Percentiles rank a stretch among this genome's conserved stretches.
Evolutionary conservation across 2,888 invertebrate genomes (phyloP).

Genomic region (Digitonthophagus gazella): DNA sequence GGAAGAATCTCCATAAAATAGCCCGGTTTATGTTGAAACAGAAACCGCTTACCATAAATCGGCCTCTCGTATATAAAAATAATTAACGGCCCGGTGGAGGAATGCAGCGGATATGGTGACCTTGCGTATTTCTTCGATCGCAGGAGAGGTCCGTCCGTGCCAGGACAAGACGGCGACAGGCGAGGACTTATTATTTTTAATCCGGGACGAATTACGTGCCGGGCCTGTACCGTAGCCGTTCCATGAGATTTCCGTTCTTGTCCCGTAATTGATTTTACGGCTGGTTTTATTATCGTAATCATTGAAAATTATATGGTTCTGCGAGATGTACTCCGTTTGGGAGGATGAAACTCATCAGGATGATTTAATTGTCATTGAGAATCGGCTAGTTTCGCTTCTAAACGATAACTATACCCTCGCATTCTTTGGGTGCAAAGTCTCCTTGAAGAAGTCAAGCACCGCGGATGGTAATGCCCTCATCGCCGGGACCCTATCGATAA

Average conservation of each 20-base stretch:
- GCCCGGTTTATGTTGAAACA: slow-evolving; percentile 33
- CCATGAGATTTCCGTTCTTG: not conserved
- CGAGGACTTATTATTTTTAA: slow-evolving; percentile 15
- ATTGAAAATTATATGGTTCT: not conserved
- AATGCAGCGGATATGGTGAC: slow-evolving; percentile 25
- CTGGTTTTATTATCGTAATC: not conserved
- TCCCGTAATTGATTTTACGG: not conserved
- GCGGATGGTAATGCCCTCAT: slow-evolving; percentile 22
- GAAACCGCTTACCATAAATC: slow-evolving; percentile 30
- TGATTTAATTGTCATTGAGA: not conserved
- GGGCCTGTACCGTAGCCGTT: not conserved
- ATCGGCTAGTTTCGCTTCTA: not conserved
- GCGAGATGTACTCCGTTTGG: not conserved
- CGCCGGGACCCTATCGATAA: slow-evolving; percentile 25
- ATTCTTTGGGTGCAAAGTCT: slow-evolving; percentile 14
- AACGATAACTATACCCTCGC: not conserved
- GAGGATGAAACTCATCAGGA: slow-evolving; percentile 11
- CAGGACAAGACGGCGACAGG: slow-evolving; percentile 5
- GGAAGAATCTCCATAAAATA: slow-evolving; percentile 29
- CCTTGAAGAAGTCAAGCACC: not conserved
- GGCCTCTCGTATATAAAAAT: slow-evolving; percentile 25
- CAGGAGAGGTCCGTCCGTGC: not conserved
- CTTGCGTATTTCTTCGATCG: slow-evolving; percentile 4
- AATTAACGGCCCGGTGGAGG: slow-evolving; percentile 25
- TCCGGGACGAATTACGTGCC: not conserved